A percentile compares a stretch with the other conserved stretches of the same genome.
Conservation (phyloP, 2,113 vertebrate genomes). For the Aleadryas rufinucha region DNA sequence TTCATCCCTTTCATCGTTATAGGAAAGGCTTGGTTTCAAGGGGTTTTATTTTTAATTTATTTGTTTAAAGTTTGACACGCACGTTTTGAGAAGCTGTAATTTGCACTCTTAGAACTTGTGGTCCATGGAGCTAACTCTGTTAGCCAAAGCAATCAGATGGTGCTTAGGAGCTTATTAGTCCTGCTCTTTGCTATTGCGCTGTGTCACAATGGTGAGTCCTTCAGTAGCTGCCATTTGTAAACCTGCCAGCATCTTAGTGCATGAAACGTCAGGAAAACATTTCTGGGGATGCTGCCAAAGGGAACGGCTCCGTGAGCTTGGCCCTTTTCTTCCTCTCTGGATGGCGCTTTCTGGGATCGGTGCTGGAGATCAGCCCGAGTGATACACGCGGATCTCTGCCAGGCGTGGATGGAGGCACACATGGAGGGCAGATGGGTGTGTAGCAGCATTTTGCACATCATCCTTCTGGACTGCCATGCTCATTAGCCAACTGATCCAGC, state of each 20-base stretch:
- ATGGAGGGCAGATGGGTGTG: not conserved
- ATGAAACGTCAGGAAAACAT: not conserved
- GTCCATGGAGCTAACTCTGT: not conserved
- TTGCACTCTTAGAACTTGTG: not conserved
- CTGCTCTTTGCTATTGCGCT: not conserved
- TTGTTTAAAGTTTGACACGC: not conserved
- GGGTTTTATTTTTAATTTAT: not conserved
- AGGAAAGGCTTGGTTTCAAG: not conserved
- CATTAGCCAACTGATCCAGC: not conserved
- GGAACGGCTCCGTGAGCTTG: not conserved
- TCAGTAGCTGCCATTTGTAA: not conserved
- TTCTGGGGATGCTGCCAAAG: slow-evolving; percentile 47
- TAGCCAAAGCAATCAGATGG: not conserved
- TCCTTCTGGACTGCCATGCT: not conserved
- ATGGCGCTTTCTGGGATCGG: not conserved
- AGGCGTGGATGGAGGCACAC: not conserved
- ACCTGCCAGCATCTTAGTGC: not conserved
- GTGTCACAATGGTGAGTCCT: not conserved
- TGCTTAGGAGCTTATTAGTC: not conserved
- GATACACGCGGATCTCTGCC: not conserved
- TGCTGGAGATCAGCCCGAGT: not conserved
- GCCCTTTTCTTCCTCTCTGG: not conserved
- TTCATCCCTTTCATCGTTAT: not conserved
- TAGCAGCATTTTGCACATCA: not conserved
- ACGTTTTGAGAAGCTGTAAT: not conserved